Evolutionary conservation across 2,888 invertebrate genomes (phyloP), one percentile per base, ranked within the genome.

Genomic region (Deroplatys truncata): DNA sequence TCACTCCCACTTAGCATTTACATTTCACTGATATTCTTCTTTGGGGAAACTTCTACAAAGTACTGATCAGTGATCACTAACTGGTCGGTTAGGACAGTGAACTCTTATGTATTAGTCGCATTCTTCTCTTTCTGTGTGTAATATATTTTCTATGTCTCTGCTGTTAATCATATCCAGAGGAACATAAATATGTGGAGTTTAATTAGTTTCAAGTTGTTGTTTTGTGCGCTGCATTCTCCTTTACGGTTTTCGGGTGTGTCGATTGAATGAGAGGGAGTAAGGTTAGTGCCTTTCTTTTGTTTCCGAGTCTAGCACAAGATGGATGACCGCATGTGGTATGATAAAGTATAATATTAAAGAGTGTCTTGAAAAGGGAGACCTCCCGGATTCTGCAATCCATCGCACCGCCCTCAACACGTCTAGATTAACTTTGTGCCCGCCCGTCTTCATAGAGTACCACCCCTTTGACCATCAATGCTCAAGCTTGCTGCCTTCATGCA

Each of bases 351-450:
- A 72, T 72, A 72, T 72, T 72, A 72, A 72, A 72, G 56, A 72
- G 56, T 72, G 56, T 83, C 82, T 35, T 87, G 87, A 87, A 83
- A n/a, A 35, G 83, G 4, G 35, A 83, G 87, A 87, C 87, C 87
- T 83, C 87, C 87, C 87, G 82, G 87, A 87, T 87, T 87, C 87
- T 82, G 87, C 87, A 87, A 87, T 87, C 43, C 83, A 87, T 87
- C 82, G 82, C 56, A 72, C 56, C 56, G 56, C 56, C 56, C 25
- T 72, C 56, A 72, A 72, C 56, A 72, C 56, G 56, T 72, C 56
- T 72, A 72, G 20, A 5, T 20, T 25, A 72, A 20, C 56, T 72
- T 7, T 72, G 43, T 43, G 25, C 56, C 56, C 56, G 56, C 56
- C 56, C 56, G 56, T 72, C 56, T 72, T 20, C 56, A 72, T 0